Evolutionary conservation across 2,888 invertebrate genomes (phyloP).

Genomic region (Epirrhoe tristata): DNA sequence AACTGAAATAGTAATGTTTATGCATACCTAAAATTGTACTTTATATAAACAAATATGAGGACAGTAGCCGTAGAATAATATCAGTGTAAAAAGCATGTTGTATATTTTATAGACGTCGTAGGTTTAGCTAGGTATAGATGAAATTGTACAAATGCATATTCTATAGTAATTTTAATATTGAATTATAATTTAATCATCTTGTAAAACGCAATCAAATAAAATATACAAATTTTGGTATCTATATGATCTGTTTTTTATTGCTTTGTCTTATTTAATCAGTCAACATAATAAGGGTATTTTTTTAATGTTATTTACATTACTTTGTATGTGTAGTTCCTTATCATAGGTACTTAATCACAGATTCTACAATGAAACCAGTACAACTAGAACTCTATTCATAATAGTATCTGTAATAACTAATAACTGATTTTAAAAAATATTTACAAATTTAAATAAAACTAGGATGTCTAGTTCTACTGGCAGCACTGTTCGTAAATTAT

Average conservation of each 20-base stretch:
- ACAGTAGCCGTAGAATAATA: constrained; percentile 69
- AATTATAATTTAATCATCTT: constrained; percentile 83
- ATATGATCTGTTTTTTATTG: constrained; percentile 51
- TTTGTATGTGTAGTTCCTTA: neutral
- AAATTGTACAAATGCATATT: constrained; percentile 84
- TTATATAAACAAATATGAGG: constrained; percentile 53
- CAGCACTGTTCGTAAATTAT: neutral
- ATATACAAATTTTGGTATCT: constrained; percentile 84
- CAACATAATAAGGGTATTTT: constrained; percentile 17
- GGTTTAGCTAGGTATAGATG: constrained; percentile 81
- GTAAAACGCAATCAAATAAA: constrained; percentile 84
- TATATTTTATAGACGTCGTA: constrained; percentile 81
- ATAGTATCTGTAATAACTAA: neutral
- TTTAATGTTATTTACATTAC: constrained; percentile 10
- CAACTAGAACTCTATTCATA: neutral
- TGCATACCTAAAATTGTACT: constrained; percentile 63
- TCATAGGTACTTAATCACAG: constrained; percentile 19
- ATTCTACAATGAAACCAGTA: constrained; percentile 5
- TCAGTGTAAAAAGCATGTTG: constrained; percentile 82
- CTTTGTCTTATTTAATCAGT: constrained; percentile 17
- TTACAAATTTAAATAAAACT: neutral
- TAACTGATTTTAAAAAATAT: neutral
- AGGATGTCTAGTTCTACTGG: neutral
- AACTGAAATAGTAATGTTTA: constrained; percentile 53
- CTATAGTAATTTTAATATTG: constrained; percentile 77